Conservation (phyloP, 2,888 invertebrate genomes). For the Acrocyrtus sp. region DNA sequence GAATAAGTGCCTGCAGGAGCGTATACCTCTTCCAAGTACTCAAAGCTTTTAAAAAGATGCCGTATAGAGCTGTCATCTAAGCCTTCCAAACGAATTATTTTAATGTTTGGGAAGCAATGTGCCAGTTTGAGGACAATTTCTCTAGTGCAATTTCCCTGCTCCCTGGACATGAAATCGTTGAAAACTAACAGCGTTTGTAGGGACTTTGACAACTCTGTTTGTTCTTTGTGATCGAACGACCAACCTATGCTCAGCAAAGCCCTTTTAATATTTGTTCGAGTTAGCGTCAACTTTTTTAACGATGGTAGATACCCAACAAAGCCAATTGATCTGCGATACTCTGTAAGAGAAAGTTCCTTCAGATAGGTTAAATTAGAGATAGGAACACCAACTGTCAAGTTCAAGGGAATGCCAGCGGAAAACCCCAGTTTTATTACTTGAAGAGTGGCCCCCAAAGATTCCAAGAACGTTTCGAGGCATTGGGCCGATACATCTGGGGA, state of each 20-base stretch:
- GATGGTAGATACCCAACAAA: slow-evolving; percentile 31
- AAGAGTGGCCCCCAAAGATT: slow-evolving; percentile 14
- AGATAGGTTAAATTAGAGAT: neutral
- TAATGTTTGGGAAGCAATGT: slow-evolving; percentile 34
- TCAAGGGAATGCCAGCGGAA: slow-evolving; percentile 28
- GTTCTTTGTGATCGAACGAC: slow-evolving; percentile 27
- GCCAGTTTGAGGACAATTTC: slow-evolving; percentile 39
- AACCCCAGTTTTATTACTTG: slow-evolving; percentile 6
- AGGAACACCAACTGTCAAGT: slow-evolving; percentile 10
- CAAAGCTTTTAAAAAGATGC: slow-evolving; percentile 37
- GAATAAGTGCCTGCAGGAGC: slow-evolving; percentile 35
- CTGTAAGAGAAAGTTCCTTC: slow-evolving; percentile 15
- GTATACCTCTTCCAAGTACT: slow-evolving; percentile 18
- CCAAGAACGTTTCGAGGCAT: slow-evolving; percentile 27
- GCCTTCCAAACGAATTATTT: slow-evolving; percentile 20
- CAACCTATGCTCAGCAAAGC: slow-evolving; percentile 40
- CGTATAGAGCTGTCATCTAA: slow-evolving; percentile 35
- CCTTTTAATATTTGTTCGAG: slow-evolving; percentile 32
- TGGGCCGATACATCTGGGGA: slow-evolving; percentile 22
- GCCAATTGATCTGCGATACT: slow-evolving; percentile 30
- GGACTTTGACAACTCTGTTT: slow-evolving; percentile 25
- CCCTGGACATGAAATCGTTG: slow-evolving; percentile 35
- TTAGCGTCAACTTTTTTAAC: slow-evolving; percentile 18
- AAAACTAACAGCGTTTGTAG: slow-evolving; percentile 7
- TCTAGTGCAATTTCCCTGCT: slow-evolving; percentile 39